A percentile compares a stretch with the other conserved stretches of the same genome.
phyloP scores from a whole-genome alignment of 2,113 vertebrate genomes.

The Callospermophilus lateralis region DNA sequence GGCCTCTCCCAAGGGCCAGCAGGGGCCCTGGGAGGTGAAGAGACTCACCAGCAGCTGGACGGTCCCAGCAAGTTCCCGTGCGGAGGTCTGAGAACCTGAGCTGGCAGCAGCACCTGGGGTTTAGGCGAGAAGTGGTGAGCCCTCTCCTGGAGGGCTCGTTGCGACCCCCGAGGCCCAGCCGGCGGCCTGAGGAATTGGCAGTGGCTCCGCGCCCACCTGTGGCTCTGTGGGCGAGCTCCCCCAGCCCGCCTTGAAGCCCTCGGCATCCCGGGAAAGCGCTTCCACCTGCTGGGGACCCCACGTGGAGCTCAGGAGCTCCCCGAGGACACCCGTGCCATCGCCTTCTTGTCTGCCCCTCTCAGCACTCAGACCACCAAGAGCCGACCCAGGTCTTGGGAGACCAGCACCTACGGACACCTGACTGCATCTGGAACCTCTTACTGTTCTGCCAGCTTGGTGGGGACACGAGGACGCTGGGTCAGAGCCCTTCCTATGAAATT shows the following conservation, averaged over 20 bases:
- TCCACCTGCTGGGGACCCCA: too few species aligned
- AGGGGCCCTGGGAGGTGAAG: not conserved
- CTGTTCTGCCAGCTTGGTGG: too few species aligned
- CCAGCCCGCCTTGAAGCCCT: not conserved
- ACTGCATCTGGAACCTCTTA: too few species aligned
- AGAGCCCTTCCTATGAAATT: not conserved
- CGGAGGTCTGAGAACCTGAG: too few species aligned
- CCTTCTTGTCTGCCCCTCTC: not conserved
- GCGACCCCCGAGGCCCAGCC: not conserved
- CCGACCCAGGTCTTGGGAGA: too few species aligned
- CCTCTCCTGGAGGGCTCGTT: too few species aligned
- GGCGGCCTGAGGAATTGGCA: too few species aligned
- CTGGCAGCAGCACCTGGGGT: not conserved
- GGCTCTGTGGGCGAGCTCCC: too few species aligned
- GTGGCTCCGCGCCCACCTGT: too few species aligned
- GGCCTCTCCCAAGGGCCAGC: not conserved
- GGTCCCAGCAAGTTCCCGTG: not conserved
- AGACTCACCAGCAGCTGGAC: not conserved
- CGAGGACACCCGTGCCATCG: not conserved
- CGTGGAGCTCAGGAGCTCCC: not conserved
- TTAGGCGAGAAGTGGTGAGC: not conserved
- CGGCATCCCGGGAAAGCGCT: not conserved
- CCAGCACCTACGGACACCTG: not conserved
- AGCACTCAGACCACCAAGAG: not conserved
- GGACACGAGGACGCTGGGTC: not conserved